Base-by-base conservation (phyloP, 1,140 invertebrate genomes). In the Ptiloglossa arizonensis region DNA sequence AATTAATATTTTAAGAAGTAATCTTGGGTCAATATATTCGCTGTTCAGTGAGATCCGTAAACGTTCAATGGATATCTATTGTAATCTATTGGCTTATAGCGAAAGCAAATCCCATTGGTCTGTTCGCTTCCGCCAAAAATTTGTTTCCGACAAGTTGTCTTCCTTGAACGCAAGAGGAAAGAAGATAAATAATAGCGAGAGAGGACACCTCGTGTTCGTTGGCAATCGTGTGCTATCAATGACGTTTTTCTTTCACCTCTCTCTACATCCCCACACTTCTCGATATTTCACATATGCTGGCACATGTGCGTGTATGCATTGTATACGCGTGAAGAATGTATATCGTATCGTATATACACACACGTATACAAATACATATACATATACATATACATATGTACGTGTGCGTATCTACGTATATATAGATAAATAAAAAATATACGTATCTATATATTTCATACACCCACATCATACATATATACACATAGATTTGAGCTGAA, bases 401-500 rank as follows among this genome's bases (percentile, higher is more conserved):
- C 79, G 77, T 66, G n/a, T n/a, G n/a, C n/a, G n/a, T n/a, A n/a
- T n/a, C n/a, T n/a, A n/a, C n/a, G n/a, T n/a, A n/a, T n/a, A n/a
- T n/a, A n/a, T n/a, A n/a, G n/a, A n/a, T n/a, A n/a, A n/a, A n/a
- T n/a, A n/a, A n/a, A n/a, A n/a, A n/a, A n/a, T n/a, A n/a, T n/a
- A n/a, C n/a, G n/a, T n/a, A n/a, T n/a, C n/a, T n/a, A n/a, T n/a
- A n/a, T n/a, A n/a, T n/a, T n/a, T n/a, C n/a, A n/a, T n/a, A n/a
- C n/a, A n/a, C n/a, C n/a, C n/a, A n/a, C n/a, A n/a, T n/a, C n/a
- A 70, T 74, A 76, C 77, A 62, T 70, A 56, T 80, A 74, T 77
- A 63, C 83, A 81, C 79, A 85, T 73, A 85, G 71, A 85, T 82
- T 79, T 82, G 82, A 86, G 82, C 86, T 89, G 87, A 90, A 91